Conservation (phyloP, 2,888 invertebrate species). For the Caenorhabditis afra region DNA sequence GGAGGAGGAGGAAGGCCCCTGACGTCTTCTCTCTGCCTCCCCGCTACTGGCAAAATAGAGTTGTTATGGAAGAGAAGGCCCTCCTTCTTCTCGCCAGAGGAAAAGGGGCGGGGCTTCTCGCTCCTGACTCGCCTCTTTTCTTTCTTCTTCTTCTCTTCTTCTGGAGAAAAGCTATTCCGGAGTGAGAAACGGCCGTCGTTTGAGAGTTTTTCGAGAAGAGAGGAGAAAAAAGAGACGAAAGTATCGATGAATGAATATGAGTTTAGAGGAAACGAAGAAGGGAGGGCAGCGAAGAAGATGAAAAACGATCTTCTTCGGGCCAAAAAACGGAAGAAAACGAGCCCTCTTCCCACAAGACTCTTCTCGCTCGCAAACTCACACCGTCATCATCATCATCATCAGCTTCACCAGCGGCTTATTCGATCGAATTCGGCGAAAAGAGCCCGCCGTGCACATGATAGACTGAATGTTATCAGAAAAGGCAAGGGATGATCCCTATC, state of each 20-base stretch:
- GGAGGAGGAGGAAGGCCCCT: slow-evolving; percentile 7
- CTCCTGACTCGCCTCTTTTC: slow-evolving; percentile 19
- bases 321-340: neutral
- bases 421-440: slow-evolving; percentile 16
- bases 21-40: slow-evolving; percentile 34
- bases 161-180: slow-evolving; percentile 23
- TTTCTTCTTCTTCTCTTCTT: slow-evolving; percentile 17
- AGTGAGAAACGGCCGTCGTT: slow-evolving; percentile 21
- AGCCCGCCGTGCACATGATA: neutral
- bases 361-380: neutral
- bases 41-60: slow-evolving; percentile 48
- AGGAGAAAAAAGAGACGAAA: slow-evolving; percentile 3
- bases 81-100: slow-evolving; percentile 5
- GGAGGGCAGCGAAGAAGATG: slow-evolving; percentile 16
- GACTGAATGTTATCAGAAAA: slow-evolving; percentile 27
- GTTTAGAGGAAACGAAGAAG: slow-evolving; percentile 5
- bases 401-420: slow-evolving; percentile 14
- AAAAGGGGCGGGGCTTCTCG: slow-evolving; percentile 24
- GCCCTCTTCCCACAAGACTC: no score
- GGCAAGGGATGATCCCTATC: slow-evolving; percentile 30
- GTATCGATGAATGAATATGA: slow-evolving; percentile 23
- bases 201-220: slow-evolving; percentile 1
- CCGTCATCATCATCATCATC: slow-evolving; percentile 2
- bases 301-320: slow-evolving; percentile 26
- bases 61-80: slow-evolving; percentile 51